These are phyloP conservation scores for Morpho achilles DNA, from an alignment of 2,888 invertebrate genomes.

Conservation along the genomic window DNA sequence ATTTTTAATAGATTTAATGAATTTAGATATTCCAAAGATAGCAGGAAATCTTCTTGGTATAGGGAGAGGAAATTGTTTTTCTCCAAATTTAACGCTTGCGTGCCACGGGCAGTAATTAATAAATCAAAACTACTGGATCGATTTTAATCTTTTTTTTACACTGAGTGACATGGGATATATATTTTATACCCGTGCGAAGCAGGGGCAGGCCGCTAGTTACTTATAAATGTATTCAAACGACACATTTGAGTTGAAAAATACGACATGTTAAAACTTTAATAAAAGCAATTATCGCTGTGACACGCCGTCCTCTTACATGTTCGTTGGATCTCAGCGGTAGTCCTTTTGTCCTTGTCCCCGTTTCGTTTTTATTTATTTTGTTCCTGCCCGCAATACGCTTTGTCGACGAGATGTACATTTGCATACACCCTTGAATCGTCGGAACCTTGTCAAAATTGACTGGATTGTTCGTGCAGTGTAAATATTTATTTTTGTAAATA, in stretches of 20 bases:
- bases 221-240: slow-evolving; percentile 16
- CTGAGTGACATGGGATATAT: too few relatives aligned
- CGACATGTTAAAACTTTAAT: slow-evolving; percentile 19
- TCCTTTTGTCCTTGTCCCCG: slow-evolving; percentile 46
- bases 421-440: slow-evolving; percentile 59
- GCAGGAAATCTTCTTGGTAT: too few relatives aligned
- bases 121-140: too few relatives aligned
- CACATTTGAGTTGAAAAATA: slow-evolving; percentile 13
- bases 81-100: too few relatives aligned
- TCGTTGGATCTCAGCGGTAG: slow-evolving; percentile 35
- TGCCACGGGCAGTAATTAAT: too few relatives aligned
- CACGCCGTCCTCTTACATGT: slow-evolving; percentile 27
- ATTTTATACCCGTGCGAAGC: too few relatives aligned
- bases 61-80: too few relatives aligned
- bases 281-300: slow-evolving; percentile 25
- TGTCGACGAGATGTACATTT: slow-evolving; percentile 61
- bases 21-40: too few relatives aligned
- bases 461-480: slow-evolving; percentile 42
- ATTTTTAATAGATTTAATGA: too few relatives aligned
- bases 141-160: too few relatives aligned
- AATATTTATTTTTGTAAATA: too few relatives aligned
- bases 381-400: slow-evolving; percentile 47
- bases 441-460: slow-evolving; percentile 50
- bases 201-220: too few relatives aligned
- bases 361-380: slow-evolving; percentile 45